These are phyloP conservation scores for Phylloscopus trochiloides DNA, from an alignment of 2,113 vertebrate species.

Conservation along the genomic window DNA sequence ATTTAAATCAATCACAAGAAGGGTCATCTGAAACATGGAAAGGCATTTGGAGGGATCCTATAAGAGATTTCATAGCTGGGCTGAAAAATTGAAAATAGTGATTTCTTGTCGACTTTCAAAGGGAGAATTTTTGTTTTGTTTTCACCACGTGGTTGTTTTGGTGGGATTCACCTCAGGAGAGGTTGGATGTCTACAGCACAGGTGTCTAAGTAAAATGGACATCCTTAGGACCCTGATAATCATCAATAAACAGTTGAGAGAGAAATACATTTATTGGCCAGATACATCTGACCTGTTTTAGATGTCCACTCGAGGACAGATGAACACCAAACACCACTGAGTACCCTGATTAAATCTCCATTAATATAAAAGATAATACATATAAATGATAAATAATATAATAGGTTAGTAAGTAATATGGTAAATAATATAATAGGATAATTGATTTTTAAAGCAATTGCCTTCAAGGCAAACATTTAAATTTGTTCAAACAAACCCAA, in stretches of 20 bases:
- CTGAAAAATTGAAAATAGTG: neutral
- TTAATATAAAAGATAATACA: neutral
- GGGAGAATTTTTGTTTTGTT: neutral
- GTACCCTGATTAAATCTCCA: neutral
- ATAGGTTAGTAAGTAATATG: too few species aligned
- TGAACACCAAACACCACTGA: neutral
- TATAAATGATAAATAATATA: too few species aligned
- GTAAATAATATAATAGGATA: too few species aligned
- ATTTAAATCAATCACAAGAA: neutral
- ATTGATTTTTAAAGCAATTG: neutral
- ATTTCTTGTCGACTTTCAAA: rapidly evolving
- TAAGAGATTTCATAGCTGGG: neutral
- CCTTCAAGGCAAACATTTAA: neutral
- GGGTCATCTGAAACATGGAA: neutral
- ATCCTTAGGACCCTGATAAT: neutral
- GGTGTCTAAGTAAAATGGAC: neutral
- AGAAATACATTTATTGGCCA: neutral
- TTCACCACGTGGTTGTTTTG: neutral
- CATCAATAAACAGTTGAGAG: neutral
- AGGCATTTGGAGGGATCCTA: neutral
- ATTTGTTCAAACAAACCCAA: neutral
- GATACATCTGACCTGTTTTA: neutral
- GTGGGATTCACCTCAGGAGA: neutral
- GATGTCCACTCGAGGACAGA: neutral
- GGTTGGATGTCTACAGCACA: neutral